These are phyloP conservation scores for Limnephilus lunatus DNA, from an alignment of 2,888 invertebrate genomes.

Conservation along the genomic window DNA sequence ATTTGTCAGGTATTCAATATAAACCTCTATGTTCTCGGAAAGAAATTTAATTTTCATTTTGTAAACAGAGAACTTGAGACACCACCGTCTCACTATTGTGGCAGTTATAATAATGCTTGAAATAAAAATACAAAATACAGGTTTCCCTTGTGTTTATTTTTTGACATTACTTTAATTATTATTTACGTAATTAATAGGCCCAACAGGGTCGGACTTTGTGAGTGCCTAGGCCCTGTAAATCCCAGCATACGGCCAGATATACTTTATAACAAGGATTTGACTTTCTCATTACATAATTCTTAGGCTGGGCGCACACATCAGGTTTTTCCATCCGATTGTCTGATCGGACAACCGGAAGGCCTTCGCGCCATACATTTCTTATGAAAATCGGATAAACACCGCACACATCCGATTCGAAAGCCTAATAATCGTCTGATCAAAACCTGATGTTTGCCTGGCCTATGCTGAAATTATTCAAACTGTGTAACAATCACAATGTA, in stretches of 20 bases:
- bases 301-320: too few relatives aligned
- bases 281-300: neutral
- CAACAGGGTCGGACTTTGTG: too few relatives aligned
- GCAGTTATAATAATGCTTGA: neutral
- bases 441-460: too few relatives aligned
- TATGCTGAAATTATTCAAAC: neutral
- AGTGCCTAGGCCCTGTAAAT: too few relatives aligned
- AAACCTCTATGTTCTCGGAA: neutral
- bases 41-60: neutral
- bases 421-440: too few relatives aligned
- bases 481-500: constrained; percentile 14
- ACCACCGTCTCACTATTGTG: neutral
- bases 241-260: neutral
- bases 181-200: neutral
- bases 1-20: neutral
- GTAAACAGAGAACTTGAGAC: neutral
- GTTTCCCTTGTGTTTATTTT: neutral
- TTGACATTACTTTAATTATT: neutral
- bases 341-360: too few relatives aligned
- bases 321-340: too few relatives aligned
- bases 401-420: too few relatives aligned
- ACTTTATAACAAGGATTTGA: neutral
- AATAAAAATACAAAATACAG: neutral
- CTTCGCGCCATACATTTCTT: too few relatives aligned
- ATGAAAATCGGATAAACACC: too few relatives aligned